phyloP scores from a whole-genome alignment of 2,888 invertebrate species.

The Serripes groenlandicus region DNA sequence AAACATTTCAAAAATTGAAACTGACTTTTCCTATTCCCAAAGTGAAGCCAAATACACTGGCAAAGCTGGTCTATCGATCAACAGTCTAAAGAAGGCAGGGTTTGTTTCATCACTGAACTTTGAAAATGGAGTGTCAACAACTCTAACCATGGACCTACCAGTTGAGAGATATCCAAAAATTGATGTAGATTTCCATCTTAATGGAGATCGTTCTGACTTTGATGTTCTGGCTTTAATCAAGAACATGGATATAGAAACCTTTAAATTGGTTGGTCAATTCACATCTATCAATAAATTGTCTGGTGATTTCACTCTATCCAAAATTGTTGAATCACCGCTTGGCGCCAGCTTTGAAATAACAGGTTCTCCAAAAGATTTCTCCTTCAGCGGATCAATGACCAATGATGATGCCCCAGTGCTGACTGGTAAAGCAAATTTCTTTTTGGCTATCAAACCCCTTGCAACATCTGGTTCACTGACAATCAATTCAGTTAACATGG shows the following conservation, averaged over 20 bases:
- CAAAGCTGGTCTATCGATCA: background rate
- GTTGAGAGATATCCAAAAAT: conserved; percentile 28
- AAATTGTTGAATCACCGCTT: conserved; percentile 18
- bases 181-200: conserved; percentile 1
- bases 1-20: conserved; percentile 24
- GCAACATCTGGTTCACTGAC: background rate
- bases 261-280: conserved; percentile 17
- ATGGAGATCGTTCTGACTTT: conserved; percentile 3
- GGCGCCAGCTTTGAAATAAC: conserved; percentile 19
- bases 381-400: background rate
- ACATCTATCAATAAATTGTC: conserved; percentile 11
- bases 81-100: background rate
- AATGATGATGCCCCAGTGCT: conserved; percentile 7
- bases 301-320: conserved; percentile 28
- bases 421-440: background rate
- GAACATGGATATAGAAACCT: background rate
- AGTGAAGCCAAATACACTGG: background rate
- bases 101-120: background rate
- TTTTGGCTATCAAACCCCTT: background rate
- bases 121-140: background rate
- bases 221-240: conserved; percentile 16
- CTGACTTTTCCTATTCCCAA: too few species aligned
- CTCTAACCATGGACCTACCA: conserved; percentile 16
- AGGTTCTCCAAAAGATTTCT: conserved; percentile 12
- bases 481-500: background rate